Base-by-base conservation (phyloP, 2,797 vertebrate species). In the Remorina albescens region DNA sequence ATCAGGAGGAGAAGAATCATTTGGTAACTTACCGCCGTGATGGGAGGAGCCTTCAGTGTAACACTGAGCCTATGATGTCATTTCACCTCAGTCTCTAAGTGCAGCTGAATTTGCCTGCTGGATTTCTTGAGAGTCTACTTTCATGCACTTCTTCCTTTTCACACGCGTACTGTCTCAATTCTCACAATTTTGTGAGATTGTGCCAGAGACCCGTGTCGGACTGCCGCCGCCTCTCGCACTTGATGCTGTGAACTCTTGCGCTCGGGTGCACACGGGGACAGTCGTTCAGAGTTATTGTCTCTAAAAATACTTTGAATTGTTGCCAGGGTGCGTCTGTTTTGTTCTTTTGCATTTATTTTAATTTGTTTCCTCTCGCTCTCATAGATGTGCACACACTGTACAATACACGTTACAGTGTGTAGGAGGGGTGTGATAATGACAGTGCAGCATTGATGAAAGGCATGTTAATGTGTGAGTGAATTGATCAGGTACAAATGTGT, bases 1-100 rank as follows among this genome's bases (percentile, higher is more conserved):
- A 55, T 47, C 42, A 0, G 10, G 15, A 72, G 61, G 69, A 81
- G 80, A 76, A 71, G 37, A 67, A 61, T 77, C 39, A 67, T 32
- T 55, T 30, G 78, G n/a, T n/a, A n/a, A 91, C 86, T 89, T 88
- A 90, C 86, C 58, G 80, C 59, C 53, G 68, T 32, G 55, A 80
- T 76, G 84, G 82, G 79, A 39, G 68, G 66, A 82, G 72, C 21
- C 7, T 55, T 65, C 0, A 5, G 49, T 23, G 8, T 50, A 6
- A 23, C 36, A 42, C 23, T 53, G n/a, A 2, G 8, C 28, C 32
- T 11, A 11, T 46, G 46, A 5, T 18, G 57, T 23, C 21, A n/a
- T n/a, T 12, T 12, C n/a, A n/a, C n/a, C 51, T 72, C 10, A 42
- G 16, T 54, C 16, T 67, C 34, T 37, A n/a, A 63, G 34, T 3